Evolutionary conservation across 2,797 vertebrate species (phyloP).

Genomic region (Tarsius wallacei): DNA sequence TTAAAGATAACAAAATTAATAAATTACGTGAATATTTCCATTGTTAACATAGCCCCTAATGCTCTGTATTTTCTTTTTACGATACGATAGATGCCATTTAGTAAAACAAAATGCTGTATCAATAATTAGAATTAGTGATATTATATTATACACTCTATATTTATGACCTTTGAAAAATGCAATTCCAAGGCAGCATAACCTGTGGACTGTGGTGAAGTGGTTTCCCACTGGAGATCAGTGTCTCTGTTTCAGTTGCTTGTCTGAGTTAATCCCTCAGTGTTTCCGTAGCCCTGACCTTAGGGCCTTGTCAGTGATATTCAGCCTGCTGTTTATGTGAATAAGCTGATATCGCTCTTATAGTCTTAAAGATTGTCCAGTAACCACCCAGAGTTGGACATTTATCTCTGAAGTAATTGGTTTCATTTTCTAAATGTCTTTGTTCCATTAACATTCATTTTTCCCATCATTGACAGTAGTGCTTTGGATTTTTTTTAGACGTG

Average conservation of each 20-base stretch:
- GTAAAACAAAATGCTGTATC: not conserved
- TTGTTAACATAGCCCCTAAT: constrained; percentile 21
- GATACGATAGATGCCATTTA: not conserved
- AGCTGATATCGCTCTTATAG: not conserved
- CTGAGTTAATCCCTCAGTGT: not conserved
- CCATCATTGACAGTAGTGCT: not conserved
- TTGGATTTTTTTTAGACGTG: not conserved
- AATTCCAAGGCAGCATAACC: not conserved
- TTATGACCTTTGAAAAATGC: not conserved
- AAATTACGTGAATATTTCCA: not conserved
- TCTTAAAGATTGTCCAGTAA: not conserved
- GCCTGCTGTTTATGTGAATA: not conserved
- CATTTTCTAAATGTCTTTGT: constrained; percentile 36
- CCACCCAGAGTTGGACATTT: not conserved
- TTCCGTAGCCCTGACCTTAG: not conserved
- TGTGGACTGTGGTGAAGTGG: not conserved
- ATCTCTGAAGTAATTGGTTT: constrained; percentile 19
- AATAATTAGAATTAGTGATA: not conserved
- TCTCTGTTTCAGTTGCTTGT: not conserved
- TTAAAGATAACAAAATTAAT: not conserved
- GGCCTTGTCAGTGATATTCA: not conserved
- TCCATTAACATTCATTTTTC: not conserved
- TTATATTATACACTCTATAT: not conserved
- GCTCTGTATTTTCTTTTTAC: not conserved
- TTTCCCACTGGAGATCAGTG: too few species aligned